Evolutionary conservation across 2,797 vertebrate genomes (phyloP), one percentile per base, ranked within the genome.

Genomic region (Kryptolebias ocellatus): DNA sequence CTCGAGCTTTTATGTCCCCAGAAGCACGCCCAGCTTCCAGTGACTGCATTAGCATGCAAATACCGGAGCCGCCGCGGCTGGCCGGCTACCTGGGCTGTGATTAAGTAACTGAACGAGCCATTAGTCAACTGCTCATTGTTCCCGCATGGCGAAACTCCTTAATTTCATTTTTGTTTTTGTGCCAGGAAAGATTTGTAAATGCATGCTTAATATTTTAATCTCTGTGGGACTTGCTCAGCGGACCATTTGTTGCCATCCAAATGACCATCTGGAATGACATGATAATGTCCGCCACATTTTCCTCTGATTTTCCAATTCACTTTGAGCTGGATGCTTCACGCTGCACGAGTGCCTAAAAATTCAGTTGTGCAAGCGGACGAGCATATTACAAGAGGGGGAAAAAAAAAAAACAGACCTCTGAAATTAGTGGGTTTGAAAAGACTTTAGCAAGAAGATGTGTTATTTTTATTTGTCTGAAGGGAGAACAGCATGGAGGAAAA

Each of bases 171-270:
- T 92, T 90, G 87, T 78, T 89, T 86, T 86, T 60, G 81, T 92
- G 93, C 92, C 92, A 93, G 89, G 74, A 91, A 77, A 91, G 84
- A 93, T 93, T 92, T 93, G 92, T 91, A 87, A 89, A 88, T 67
- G 86, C 91, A 86, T 87, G 86, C 86, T 78, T 91, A 92, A 92
- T 91, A 89, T 92, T 93, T 92, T 91, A 87, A 89, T 92, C 90
- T 92, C 90, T 67, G 83, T 82, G 89, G 86, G 91, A 86, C 85
- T 76, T 79, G 87, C 87, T 87, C 83, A 79, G 39, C 68, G 67
- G 86, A 91, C 83, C 92, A 90, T 92, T 93, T 93, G 90, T 90
- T 80, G 83, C 86, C 86, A 85, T 90, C 89, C 83, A 84, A 91
- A 89, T 87, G 87, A 90, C 92, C 92, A 93, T 93, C 92, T 94